Base-by-base conservation (phyloP, 2,888 invertebrate species). In the Drosophila neonasuta region DNA sequence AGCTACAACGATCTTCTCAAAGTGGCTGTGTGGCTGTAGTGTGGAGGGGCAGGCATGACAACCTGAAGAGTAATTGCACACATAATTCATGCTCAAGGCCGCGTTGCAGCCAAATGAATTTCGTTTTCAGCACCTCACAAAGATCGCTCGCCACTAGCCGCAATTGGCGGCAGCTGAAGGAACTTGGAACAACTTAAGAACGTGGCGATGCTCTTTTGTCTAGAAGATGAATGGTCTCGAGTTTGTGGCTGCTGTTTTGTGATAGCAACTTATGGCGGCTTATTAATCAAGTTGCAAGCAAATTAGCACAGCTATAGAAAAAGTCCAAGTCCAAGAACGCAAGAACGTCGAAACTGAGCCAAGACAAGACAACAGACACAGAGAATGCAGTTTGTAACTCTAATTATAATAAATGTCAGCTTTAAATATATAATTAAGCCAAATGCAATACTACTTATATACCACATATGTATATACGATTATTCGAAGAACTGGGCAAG, bases 11-110 rank as follows among this genome's bases (percentile, higher is more conserved):
- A 34, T 34, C 11, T 36, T 39, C 20, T 45, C 13, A 30, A 32
- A 39, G 48, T n/a, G 30, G n/a, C n/a, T 41, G 51, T 5, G 41
- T 9, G 17, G 60, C 57, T 42, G 57, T 42, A 30, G 29, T 56
- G 13, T 24, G 24, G 24, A 24, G 63, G 24, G 34, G 51, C 67
- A 29, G 49, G 50, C 62, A 71, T 77, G 84, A 86, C 87, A 80
- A 69, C 72, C 61, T 56, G 15, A 86, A 86, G 87, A 86, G 86
- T 88, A 86, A 86, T 86, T 88, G 88, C 79, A 72, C 75, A 79
- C 87, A 86, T 86, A 77, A 88, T 74, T 86, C 88, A 88, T 86
- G 77, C 86, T 87, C 86, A 86, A 86, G 86, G 86, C 86, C 86
- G 69, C 48, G 69, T 68, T 68, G 85, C 55, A 76, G 71, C 71